Conservation (phyloP, 2,888 invertebrate genomes). For the Protonemura montana region DNA sequence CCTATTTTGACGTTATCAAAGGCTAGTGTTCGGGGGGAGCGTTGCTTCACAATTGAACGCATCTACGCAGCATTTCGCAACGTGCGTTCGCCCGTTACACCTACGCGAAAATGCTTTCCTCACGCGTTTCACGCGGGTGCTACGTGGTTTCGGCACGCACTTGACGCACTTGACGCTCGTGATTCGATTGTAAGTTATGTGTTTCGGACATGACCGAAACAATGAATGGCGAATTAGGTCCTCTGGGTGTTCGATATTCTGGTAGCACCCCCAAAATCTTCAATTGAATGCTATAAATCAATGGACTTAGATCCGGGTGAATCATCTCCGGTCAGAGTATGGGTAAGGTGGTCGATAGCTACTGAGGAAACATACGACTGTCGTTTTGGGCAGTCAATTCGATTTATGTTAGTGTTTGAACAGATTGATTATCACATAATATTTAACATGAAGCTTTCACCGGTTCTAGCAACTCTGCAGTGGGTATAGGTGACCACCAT, state of each 20-base stretch:
- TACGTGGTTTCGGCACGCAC: constrained; percentile 4
- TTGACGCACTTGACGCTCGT: neutral
- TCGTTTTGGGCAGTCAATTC: too few species aligned
- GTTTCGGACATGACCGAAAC: neutral
- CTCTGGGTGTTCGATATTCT: neutral
- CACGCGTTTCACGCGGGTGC: neutral
- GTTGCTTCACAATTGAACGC: neutral
- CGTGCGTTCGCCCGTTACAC: neutral
- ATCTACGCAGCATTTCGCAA: neutral
- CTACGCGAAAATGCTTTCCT: neutral
- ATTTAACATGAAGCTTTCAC: too few species aligned
- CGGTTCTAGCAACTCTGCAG: too few species aligned
- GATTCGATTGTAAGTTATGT: neutral
- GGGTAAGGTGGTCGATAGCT: too few species aligned
- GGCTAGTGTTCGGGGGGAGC: neutral
- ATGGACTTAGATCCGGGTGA: neutral
- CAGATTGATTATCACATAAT: too few species aligned
- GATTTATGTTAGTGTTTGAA: too few species aligned
- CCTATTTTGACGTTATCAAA: neutral
- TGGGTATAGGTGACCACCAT: too few species aligned
- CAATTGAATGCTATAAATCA: neutral
- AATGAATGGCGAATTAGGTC: neutral
- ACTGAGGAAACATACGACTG: too few species aligned
- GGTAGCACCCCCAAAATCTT: neutral
- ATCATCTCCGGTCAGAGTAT: neutral